Evolutionary conservation across 2,113 vertebrate species (phyloP), one percentile per base, ranked within the genome.

Genomic region (Coreoperca whiteheadi): DNA sequence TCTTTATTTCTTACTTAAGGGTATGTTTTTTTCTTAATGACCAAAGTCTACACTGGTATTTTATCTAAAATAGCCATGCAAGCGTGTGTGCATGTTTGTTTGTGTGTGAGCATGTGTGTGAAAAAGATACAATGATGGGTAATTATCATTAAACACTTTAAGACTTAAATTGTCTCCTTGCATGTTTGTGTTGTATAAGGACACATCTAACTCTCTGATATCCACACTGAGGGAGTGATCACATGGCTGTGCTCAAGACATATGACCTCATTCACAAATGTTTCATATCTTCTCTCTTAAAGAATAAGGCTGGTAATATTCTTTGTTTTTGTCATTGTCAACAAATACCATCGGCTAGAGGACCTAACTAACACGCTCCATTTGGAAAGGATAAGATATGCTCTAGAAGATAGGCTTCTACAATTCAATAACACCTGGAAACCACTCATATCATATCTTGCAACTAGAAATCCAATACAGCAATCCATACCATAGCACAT

Each of bases 1-100:
- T 53, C 10, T 20, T 56, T 4, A 23, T 48, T 60, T 23, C 11
- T 23, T 53, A 79, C 76, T 81, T 81, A 73, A 79, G 25, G 25
- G 1, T 28, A 11, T 56, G 11, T 65, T 6, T 61, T 79, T 82
- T 67, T 66, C 43, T 43, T 41, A 57, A 10, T 70, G 64, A 51
- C 8, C 30, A 30, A 73, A 15, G 20, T n/a, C 15, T 56, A 65
- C 8, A 18, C 9, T 30, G 37, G 14, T 72, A 46, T 56, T 77
- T 71, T 61, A 61, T 56, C 74, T 34, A n/a, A 50, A 64, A 60
- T 61, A 51, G 43, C 37, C 37, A 20, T 46, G 46, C 30, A 21
- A 48, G 32, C 2, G 4, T 30, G 41, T 61, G 4, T 34, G 32
- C n/a, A n/a, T 34, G 32, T 34, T 34, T 65, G 32, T 34, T 34